Base-by-base conservation (phyloP, 2,888 invertebrate species). In the Polyploca ridens region DNA sequence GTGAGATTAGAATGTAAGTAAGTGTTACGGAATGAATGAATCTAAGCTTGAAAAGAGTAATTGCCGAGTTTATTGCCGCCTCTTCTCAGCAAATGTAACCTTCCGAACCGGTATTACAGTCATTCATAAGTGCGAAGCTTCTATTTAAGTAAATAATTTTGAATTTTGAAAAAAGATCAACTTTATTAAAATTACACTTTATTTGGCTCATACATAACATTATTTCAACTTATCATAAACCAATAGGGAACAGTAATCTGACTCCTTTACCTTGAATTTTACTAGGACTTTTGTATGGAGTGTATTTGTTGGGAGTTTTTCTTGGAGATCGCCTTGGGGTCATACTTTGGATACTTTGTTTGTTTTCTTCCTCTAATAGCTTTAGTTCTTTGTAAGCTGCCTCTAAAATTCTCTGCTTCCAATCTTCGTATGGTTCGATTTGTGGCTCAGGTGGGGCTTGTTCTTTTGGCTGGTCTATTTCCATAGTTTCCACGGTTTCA, bases 391-490 rank as follows among this genome's bases (percentile, higher is more conserved):
- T 84, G 65, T 89, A 88, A 0, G 96, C 95, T 11, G 86, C 79
- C 68, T 93, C 88, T 19, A 96, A 75, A 83, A 96, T 95, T 49
- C 96, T 89, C 33, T 84, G 85, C 68, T 95, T 96, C 96, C 96
- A 96, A 14, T 90, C 91, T 66, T 95, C 95, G 69, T 96, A 96
- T 0, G 95, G 90, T 81, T 96, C 96, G 60, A 90, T 76, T 71
- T 83, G 72, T 1, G 79, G 79, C 74, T 90, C 86, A 46, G 71
- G 64, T 61, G 75, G 0, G 58, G 73, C 71, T 67, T 85, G 79
- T 78, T 81, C 66, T 67, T 78, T 71, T 41, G 72, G 11, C 61
- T 64, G 7, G 14, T 90, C 89, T 0, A 87, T 62, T 11, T 90
- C 88, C 86, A 89, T 89, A 33, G 70, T 66, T 62, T 82, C 79